Conservation (phyloP, 2,797 vertebrate genomes). For the Malacoraja senta region DNA sequence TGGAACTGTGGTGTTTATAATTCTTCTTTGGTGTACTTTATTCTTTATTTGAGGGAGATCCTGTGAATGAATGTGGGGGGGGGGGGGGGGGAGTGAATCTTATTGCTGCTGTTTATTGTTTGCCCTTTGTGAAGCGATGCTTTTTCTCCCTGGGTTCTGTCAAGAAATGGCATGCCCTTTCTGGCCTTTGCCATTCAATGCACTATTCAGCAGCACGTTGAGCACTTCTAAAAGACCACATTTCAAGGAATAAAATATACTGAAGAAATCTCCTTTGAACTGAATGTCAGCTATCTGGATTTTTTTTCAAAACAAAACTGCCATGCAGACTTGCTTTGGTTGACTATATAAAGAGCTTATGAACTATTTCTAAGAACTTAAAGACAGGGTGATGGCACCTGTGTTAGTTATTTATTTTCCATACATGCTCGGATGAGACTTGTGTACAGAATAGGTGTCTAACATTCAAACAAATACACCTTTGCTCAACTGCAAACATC, state of each 20-base stretch:
- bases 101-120: neutral
- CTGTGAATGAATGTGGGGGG: neutral
- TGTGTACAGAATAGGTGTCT: neutral
- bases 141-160: neutral
- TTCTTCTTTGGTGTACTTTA: neutral
- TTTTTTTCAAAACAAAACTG: neutral
- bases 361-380: neutral
- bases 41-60: neutral
- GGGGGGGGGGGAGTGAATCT: neutral
- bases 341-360: neutral
- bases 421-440: neutral
- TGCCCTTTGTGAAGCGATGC: no score
- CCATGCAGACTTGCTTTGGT: neutral
- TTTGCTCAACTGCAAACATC: neutral
- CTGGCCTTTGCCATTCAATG: neutral
- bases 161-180: neutral
- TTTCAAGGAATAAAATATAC: neutral
- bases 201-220: conserved; percentile 12
- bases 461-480: neutral
- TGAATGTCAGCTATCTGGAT: conserved; percentile 19
- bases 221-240: neutral
- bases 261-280: neutral
- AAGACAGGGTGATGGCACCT: neutral
- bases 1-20: neutral
- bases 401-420: neutral